Conservation (phyloP, 2,888 invertebrate species). For the Pedicia rivosa region DNA sequence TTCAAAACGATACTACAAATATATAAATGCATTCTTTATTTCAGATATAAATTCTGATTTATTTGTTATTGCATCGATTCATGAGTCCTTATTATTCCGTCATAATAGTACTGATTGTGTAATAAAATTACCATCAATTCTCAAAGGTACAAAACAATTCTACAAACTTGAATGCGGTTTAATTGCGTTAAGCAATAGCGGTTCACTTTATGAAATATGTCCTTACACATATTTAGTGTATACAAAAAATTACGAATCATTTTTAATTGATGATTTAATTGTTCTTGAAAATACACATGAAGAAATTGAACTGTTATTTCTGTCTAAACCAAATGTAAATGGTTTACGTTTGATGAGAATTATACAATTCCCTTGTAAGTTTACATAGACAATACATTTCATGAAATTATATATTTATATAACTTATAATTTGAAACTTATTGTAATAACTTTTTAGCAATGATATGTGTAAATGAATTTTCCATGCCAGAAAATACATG, state of each 20-base stretch:
- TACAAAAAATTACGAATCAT: constrained; percentile 6
- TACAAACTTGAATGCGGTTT: too few relatives aligned
- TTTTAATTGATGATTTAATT: constrained; percentile 25
- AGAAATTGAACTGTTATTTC: constrained; percentile 22
- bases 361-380: constrained; percentile 26
- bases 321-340: constrained; percentile 18
- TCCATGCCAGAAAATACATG: constrained; percentile 21
- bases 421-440: neutral
- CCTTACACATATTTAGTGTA: constrained; percentile 18
- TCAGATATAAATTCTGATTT: too few relatives aligned
- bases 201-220: constrained; percentile 25
- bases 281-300: constrained; percentile 25
- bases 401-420: neutral
- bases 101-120: too few relatives aligned
- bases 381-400: neutral
- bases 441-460: constrained; percentile 15
- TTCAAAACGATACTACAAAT: too few relatives aligned
- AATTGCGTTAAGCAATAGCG: constrained; percentile 22
- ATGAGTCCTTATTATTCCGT: too few relatives aligned
- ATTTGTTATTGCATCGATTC: too few relatives aligned
- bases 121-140: too few relatives aligned
- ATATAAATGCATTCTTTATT: too few relatives aligned
- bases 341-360: constrained; percentile 20
- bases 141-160: too few relatives aligned
- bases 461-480: constrained; percentile 23